Conservation (phyloP, 2,113 vertebrate genomes). For the Charina bottae region DNA sequence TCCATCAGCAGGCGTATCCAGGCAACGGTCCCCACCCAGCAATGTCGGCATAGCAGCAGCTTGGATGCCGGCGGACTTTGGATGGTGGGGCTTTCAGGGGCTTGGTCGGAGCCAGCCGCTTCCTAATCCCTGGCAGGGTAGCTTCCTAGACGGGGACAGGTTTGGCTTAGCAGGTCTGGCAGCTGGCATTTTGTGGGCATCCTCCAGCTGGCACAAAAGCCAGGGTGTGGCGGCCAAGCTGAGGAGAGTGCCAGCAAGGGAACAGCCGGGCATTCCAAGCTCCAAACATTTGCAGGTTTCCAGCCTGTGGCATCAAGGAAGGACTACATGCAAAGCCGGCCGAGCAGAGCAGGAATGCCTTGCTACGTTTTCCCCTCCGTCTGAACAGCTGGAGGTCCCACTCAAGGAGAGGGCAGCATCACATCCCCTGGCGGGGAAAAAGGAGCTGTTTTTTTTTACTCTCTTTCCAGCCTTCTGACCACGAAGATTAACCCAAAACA, state of each 20-base stretch:
- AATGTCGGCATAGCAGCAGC: too few species aligned
- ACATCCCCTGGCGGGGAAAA: background rate
- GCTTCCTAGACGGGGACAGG: background rate
- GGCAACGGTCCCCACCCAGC: conserved; percentile 53
- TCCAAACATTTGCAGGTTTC: background rate
- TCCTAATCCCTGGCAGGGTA: background rate
- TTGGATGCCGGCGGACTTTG: background rate
- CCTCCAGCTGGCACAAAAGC: too few species aligned
- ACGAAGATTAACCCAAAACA: too few species aligned
- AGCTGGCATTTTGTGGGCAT: background rate
- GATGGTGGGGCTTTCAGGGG: too few species aligned
- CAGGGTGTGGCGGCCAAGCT: background rate
- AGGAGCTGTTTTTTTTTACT: too few species aligned
- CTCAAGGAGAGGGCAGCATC: background rate
- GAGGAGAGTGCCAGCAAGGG: background rate
- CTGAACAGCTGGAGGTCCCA: background rate
- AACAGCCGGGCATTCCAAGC: background rate
- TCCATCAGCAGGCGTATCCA: conserved; percentile 53
- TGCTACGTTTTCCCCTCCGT: background rate
- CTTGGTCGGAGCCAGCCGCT: background rate
- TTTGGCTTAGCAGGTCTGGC: background rate
- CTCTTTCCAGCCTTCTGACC: too few species aligned
- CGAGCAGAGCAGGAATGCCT: too few species aligned
- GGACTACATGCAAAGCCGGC: too few species aligned
- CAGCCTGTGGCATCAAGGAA: background rate